Conservation (phyloP, 37 sponge, comb jelly and placozoan species). For the Corticium candelabrum region DNA sequence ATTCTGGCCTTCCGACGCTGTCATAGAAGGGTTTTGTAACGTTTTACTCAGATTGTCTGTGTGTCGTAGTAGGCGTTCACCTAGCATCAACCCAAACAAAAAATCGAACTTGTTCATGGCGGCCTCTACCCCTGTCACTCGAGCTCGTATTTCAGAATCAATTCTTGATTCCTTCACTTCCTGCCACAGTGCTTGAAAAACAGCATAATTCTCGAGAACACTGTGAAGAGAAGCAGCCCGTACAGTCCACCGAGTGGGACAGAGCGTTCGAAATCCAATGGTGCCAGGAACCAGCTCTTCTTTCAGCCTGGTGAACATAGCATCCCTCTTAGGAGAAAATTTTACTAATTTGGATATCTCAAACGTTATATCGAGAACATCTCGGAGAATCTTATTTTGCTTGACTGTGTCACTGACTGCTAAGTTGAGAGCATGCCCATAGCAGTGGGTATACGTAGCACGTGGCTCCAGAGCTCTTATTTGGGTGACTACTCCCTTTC, state of each 20-base stretch:
- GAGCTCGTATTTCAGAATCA: slow-evolving; percentile 31
- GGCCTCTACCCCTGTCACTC: slow-evolving; percentile 22
- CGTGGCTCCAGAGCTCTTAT: slow-evolving; percentile 26
- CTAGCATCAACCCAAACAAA: slow-evolving; percentile 32
- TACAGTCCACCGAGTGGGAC: slow-evolving; percentile 41
- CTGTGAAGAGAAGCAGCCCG: slow-evolving; percentile 24
- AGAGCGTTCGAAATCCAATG: slow-evolving; percentile 32
- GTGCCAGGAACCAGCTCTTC: slow-evolving; percentile 16
- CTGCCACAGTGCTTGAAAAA: slow-evolving; percentile 18
- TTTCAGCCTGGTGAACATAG: slow-evolving; percentile 17
- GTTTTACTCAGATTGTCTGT: too few relatives aligned
- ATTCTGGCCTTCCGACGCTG: slow-evolving; percentile 29
- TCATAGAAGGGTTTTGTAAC: slow-evolving; percentile 26
- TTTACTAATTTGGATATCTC: slow-evolving; percentile 44
- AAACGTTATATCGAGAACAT: slow-evolving; percentile 29
- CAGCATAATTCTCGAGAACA: slow-evolving; percentile 22
- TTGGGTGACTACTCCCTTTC: slow-evolving; percentile 27
- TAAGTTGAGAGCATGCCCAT: slow-evolving; percentile 34
- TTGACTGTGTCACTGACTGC: slow-evolving; percentile 14
- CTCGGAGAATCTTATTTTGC: slow-evolving; percentile 22
- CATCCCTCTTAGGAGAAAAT: slow-evolving; percentile 29
- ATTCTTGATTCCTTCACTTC: slow-evolving; percentile 1
- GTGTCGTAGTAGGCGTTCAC: slow-evolving; percentile 22
- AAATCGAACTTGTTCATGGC: slow-evolving; percentile 20
- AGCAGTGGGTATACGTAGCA: slow-evolving; percentile 39